phyloP scores from a whole-genome alignment of 1,140 invertebrate species.

The Portunus trituberculatus region DNA sequence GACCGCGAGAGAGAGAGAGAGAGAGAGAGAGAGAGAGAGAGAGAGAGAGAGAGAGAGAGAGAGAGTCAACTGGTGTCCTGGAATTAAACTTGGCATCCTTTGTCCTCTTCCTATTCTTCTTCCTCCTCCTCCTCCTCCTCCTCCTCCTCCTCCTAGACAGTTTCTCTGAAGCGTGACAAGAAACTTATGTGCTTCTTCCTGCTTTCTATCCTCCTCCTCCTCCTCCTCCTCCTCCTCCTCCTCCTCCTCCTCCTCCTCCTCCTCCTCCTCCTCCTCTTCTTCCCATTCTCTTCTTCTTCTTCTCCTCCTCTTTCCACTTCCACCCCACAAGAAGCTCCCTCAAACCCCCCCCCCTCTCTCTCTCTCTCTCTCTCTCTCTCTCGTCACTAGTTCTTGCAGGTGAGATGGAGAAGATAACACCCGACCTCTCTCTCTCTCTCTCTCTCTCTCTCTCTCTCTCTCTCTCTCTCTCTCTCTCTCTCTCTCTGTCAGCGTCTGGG shows the following conservation, averaged over 20 bases:
- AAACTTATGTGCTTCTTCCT: neutral
- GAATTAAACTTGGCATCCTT: neutral
- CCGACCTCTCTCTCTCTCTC: neutral
- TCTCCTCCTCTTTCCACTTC: neutral
- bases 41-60: neutral
- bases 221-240: neutral
- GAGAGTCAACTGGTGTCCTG: neutral
- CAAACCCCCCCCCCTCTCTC: neutral
- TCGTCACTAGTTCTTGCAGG: no score
- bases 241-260: neutral
- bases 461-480: neutral
- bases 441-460: neutral
- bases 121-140: slow-evolving; percentile 1
- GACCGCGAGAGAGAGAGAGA: neutral
- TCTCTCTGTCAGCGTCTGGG: neutral
- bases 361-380: no score
- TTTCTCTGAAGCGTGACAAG: neutral
- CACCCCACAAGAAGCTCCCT: neutral
- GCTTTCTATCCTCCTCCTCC: neutral
- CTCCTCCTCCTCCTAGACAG: neutral
- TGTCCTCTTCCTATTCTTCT: neutral
- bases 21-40: slow-evolving; percentile 32
- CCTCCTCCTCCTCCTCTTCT: neutral
- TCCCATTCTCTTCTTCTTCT: neutral
- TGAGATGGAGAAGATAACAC: no score